phyloP scores from a whole-genome alignment of 92 coral and sea anemone genomes.

The Zoanthus solanderi region DNA sequence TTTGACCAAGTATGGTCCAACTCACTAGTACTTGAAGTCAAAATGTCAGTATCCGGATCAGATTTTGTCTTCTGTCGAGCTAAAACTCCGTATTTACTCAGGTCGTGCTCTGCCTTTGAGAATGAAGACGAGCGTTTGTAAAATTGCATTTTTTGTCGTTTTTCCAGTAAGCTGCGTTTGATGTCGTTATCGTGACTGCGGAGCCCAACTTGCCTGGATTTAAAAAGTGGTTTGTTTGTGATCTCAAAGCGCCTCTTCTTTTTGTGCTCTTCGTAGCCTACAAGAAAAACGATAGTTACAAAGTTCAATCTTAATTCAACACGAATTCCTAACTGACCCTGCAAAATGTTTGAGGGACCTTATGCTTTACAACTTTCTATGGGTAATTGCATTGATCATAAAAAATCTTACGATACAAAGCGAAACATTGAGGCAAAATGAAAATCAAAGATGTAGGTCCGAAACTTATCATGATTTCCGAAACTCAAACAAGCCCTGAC shows the following conservation, averaged over 20 bases:
- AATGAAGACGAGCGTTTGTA: slow-evolving; percentile 6
- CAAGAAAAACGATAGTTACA: neutral
- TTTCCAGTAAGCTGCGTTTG: slow-evolving; percentile 51
- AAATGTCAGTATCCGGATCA: slow-evolving; percentile 8
- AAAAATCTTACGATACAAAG: no score
- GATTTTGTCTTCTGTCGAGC: slow-evolving; percentile 41
- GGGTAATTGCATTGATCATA: no score
- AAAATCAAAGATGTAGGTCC: no score
- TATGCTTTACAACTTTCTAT: no score
- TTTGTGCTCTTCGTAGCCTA: slow-evolving; percentile 83
- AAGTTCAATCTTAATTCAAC: neutral
- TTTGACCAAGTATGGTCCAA: neutral
- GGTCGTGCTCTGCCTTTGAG: slow-evolving; percentile 10
- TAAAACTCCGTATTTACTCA: slow-evolving; percentile 42
- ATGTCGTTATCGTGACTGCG: neutral
- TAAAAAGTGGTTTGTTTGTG: slow-evolving; percentile 75
- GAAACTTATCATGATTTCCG: no score
- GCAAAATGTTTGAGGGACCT: no score
- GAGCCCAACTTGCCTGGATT: slow-evolving; percentile 13
- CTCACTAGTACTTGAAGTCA: neutral
- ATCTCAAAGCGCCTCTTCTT: slow-evolving; percentile 80
- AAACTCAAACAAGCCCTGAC: no score
- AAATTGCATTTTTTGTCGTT: slow-evolving; percentile 56
- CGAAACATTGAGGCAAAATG: no score
- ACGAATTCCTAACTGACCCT: neutral